Base-by-base conservation (phyloP, 1,140 invertebrate species). In the Eupristina koningsbergeri region DNA sequence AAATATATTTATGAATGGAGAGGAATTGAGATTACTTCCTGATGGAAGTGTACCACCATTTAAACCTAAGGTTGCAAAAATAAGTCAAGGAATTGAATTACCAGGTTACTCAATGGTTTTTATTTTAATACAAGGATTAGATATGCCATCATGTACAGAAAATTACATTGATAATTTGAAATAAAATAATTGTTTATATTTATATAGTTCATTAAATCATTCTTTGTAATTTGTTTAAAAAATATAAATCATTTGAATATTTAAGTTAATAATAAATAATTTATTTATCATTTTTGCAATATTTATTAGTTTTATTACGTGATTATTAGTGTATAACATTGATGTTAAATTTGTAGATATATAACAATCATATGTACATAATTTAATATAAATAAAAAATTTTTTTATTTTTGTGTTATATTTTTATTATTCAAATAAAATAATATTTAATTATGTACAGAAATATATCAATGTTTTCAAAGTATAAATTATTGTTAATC, bases 61-160 rank as follows among this genome's bases (percentile, higher is more conserved):
- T 63, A 85, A 89, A 79, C 94, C 94, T 73, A 87, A 89, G 41
- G 90, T 91, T 77, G 84, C 93, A 50, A 88, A 90, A 81, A 89
- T 90, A 86, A 87, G 90, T 22, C 88, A 92, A 47, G 88, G 89
- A 78, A 91, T 94, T 84, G 86, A 90, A 36, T 90, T 95, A 89
- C 93, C 94, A 29, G 92, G 93, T 34, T 94, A 94, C 85, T 95
- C 95, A 3, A 93, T 95, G 86, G 92, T 92, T 50, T 95, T 95
- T 89, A 94, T 94, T 92, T 90, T 95, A 5, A 87, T 94, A 74
- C 93, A 94, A 63, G 88, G 85, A 34, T 63, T 87, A 7, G 53
- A 89, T 47, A 84, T 89, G 63, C 71, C 86, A 61, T 88, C 85
- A 29, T 92, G 92, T 84, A 67, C n/a, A 75, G 36, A 78, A 63